Conservation (phyloP, 2,113 vertebrate genomes). For the Lampris incognitus region DNA sequence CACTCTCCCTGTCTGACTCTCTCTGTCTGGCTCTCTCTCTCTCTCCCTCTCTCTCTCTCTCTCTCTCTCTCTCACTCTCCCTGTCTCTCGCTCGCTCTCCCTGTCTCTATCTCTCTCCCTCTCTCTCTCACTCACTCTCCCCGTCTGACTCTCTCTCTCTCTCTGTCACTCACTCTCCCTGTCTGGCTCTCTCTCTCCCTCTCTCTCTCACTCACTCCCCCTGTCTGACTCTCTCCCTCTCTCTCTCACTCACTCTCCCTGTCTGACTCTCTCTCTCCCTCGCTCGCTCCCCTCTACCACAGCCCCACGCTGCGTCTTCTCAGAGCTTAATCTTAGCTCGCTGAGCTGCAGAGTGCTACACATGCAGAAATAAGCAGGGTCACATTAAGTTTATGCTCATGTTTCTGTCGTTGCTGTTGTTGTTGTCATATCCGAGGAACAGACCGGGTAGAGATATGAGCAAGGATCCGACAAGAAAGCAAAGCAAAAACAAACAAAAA, state of each 20-base stretch:
- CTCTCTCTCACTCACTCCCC: neutral
- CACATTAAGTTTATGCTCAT: constrained; percentile 66
- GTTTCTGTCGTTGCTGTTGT: constrained; percentile 46
- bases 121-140: too few species aligned
- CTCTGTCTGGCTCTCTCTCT: too few species aligned
- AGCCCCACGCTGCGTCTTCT: constrained; percentile 43
- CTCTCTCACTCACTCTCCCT: neutral
- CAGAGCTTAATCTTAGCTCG: constrained; percentile 61
- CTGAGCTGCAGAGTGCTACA: constrained; percentile 65
- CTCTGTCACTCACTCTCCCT: too few species aligned
- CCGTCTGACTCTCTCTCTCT: too few species aligned
- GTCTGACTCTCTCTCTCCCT: neutral
- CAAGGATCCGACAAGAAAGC: constrained; percentile 36
- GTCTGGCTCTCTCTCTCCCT: too few species aligned
- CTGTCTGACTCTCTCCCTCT: too few species aligned
- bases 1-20: too few species aligned
- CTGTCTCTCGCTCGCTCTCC: too few species aligned
- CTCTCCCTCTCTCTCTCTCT: too few species aligned
- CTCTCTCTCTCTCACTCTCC: too few species aligned
- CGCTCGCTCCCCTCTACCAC: constrained; percentile 2
- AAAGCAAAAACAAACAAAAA: neutral
- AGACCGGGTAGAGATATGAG: constrained; percentile 29
- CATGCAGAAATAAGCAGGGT: constrained; percentile 64
- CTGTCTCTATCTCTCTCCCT: too few species aligned
- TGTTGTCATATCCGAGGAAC: constrained; percentile 34